Base-by-base conservation (phyloP, 2,113 vertebrate species). In the Syrmaticus mikado region DNA sequence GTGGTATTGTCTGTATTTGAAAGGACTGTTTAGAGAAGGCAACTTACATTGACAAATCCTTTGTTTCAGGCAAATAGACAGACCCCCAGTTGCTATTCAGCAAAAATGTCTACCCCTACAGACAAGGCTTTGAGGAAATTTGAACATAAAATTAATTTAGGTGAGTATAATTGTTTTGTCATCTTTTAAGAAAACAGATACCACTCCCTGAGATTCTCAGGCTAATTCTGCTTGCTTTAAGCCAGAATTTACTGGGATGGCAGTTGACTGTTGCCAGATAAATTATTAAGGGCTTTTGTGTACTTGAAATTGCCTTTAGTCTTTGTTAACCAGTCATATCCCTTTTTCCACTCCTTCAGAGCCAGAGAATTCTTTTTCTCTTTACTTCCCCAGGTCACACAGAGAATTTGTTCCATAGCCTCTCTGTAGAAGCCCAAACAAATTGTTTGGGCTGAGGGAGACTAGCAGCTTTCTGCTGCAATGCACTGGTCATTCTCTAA, bases 101-200 rank as follows among this genome's bases (percentile, higher is more conserved):
- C 97, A 79, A 98, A 97, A 94, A 96, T 97, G 91, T 98, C 97
- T 80, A 98, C 98, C 24, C 98, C 98, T 70, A 94, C 97, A 84
- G 97, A 98, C 93, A 98, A 98, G 58, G 97, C 96, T 71, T 94
- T 98, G 87, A 96, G 96, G 88, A 98, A 98, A 92, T 98, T 98
- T 97, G 98, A 98, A 72, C 96, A 98, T 91, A 98, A 98, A 97
- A 98, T 98, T 86, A 98, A 98, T 96, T 95, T 98, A 92, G 98
- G 98, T 98, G 91, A 98, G 98, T 98, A 86, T 80, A 38, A 55
- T 79, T 68, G 28, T 11, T 2, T 41, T 67, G 11, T 75, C 1
- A 0, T 84, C 22, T 21, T 10, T 52, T 72, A 38, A 36, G 64
- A 48, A 46, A 85, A 15, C 18, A 57, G 19, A 40, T 74, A 27